Base-by-base conservation (phyloP, 2,113 vertebrate genomes). In the Rhinolophus sinicus region DNA sequence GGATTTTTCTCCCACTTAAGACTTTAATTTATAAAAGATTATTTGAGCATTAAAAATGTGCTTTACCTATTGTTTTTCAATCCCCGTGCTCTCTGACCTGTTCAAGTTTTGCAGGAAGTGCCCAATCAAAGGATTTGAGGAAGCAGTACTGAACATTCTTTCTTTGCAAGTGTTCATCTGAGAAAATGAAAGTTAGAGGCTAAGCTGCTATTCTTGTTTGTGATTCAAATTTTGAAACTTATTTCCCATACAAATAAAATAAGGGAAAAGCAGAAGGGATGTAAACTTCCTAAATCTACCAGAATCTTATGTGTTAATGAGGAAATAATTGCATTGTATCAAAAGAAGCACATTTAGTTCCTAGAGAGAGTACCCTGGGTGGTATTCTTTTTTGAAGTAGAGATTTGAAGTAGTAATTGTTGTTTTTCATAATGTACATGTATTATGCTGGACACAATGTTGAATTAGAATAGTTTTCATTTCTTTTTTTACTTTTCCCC, bases 11-110 rank as follows among this genome's bases (percentile, higher is more conserved):
- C 54, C 13, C 33, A 67, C 24, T 88, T 72, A 69, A 52, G 70
- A 93, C 56, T 96, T 97, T 96, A 92, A 92, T 92, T 65, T 95
- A 92, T 85, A 65, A 77, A 96, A 80, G 78, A 96, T 93, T 95
- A 93, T 91, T 94, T 96, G 96, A 77, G 92, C 90, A 94, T 96
- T 98, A 96, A 64, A 98, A 96, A 22, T 94, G 67, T 76, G 69
- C 88, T 89, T 97, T 95, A 52, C 78, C 60, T 96, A 47, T 93
- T 97, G 92, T 95, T 92, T 92, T 95, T 13, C 89, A 83, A 26
- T 70, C 14, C 24, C 67, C 70, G 28, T 97, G 95, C 67, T 97
- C 97, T 97, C 97, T 97, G 97, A 83, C 90, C 92, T 96, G 92
- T 65, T 91, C 38, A 97, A 97, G 96, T 96, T 95, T 70, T 91